phyloP scores from a whole-genome alignment of 2,113 vertebrate species.

The human (Homo sapiens) region GRCh38 chr15:40239501-40240000 shows the following conservation, averaged over 20 bases:
- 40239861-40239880: not conserved
- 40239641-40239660: constrained; percentile 51
- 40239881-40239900: not conserved
- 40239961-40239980: not conserved
- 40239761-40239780: constrained; percentile 60
- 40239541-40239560: constrained; percentile 39
- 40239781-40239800: constrained; percentile 59
- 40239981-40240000: not conserved
- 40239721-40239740: constrained; percentile 46
- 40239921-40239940: not conserved
- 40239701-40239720: constrained; percentile 21
- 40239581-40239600: constrained; percentile 40
- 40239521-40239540: constrained; percentile 6
- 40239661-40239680: not conserved
- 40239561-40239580: not conserved
- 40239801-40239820: constrained; percentile 70
- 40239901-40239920: not conserved
- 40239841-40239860: not conserved
- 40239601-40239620: constrained; percentile 66
- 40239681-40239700: constrained; percentile 41
- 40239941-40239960: not conserved
- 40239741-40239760: constrained; percentile 54
- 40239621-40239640: constrained; percentile 38
- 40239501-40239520: constrained; percentile 60
- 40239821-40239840: constrained; percentile 50